These are phyloP conservation scores for Schizotus pectinicornis DNA, from an alignment of 2,888 invertebrate species.

Conservation along the genomic window DNA sequence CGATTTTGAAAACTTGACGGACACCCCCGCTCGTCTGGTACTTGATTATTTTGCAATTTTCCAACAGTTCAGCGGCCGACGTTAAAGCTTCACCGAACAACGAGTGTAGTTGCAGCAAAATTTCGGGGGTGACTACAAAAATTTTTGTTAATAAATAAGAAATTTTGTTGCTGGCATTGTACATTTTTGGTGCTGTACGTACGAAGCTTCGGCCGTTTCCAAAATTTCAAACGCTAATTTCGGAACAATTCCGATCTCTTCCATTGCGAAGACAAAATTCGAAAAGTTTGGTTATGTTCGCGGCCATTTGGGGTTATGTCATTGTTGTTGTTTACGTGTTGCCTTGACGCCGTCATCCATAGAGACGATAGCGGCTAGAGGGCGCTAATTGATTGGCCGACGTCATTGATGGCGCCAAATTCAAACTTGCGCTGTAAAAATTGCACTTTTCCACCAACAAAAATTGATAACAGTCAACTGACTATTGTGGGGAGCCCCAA, in stretches of 20 bases:
- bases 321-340: neutral
- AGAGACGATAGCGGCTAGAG: no score
- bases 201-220: conserved; percentile 38
- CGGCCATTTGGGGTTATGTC: conserved; percentile 6
- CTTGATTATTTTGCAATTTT: conserved; percentile 62
- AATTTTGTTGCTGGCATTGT: conserved; percentile 15
- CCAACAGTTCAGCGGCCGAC: conserved; percentile 68
- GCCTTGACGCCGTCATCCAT: no score
- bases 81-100: conserved; percentile 66
- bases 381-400: no score
- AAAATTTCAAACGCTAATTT: conserved; percentile 39
- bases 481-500: no score
- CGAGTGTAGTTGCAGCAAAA: conserved; percentile 64
- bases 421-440: no score
- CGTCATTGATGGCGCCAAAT: no score
- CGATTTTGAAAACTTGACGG: conserved; percentile 66
- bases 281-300: conserved; percentile 4
- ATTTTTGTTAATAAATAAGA: conserved; percentile 13
- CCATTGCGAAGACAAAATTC: conserved; percentile 7
- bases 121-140: conserved; percentile 64
- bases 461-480: no score
- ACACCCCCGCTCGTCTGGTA: conserved; percentile 57
- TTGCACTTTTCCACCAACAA: no score
- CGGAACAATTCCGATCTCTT: conserved; percentile 31
- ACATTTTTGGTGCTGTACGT: conserved; percentile 38